A percentile compares a stretch with the other conserved stretches of the same genome.
Conservation (phyloP, 92 coral and sea anemone species). For the Porites cylindrica region DNA sequence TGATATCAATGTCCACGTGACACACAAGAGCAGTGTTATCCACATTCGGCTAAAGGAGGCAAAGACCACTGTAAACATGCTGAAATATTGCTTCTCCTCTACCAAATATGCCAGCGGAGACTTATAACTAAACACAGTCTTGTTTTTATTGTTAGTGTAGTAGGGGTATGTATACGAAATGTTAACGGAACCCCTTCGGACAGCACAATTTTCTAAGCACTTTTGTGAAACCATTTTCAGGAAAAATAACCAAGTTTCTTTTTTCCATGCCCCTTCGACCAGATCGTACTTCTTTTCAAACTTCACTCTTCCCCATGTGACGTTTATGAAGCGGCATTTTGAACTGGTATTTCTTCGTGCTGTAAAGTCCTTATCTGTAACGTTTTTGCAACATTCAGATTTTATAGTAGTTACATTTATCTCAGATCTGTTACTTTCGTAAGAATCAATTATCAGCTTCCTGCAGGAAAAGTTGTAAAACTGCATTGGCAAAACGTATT, state of each 20-base stretch:
- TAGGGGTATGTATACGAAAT: neutral
- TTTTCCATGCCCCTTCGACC: neutral
- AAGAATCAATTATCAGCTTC: neutral
- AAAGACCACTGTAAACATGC: neutral
- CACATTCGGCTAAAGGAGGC: conserved; percentile 6
- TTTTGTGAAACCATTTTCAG: conserved; percentile 12
- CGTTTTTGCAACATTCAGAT: neutral
- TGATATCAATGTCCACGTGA: conserved; percentile 32
- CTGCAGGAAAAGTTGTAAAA: neutral
- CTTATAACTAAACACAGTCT: neutral
- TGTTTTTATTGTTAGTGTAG: neutral
- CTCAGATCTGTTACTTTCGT: neutral
- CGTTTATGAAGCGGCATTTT: neutral
- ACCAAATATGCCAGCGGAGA: conserved; percentile 19
- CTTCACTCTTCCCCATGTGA: neutral
- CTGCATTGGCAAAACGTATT: neutral
- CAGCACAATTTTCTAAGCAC: neutral
- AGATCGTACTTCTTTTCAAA: neutral
- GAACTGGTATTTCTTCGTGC: neutral
- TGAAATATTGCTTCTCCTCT: neutral
- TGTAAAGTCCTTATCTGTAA: too few relatives aligned
- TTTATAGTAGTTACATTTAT: neutral
- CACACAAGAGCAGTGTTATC: neutral
- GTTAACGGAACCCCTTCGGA: neutral
- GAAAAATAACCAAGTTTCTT: neutral